Percentiles rank a stretch among this genome's conserved stretches.
phyloP scores from a whole-genome alignment of 2,797 vertebrate species.

The Poeciliopsis infans region DNA sequence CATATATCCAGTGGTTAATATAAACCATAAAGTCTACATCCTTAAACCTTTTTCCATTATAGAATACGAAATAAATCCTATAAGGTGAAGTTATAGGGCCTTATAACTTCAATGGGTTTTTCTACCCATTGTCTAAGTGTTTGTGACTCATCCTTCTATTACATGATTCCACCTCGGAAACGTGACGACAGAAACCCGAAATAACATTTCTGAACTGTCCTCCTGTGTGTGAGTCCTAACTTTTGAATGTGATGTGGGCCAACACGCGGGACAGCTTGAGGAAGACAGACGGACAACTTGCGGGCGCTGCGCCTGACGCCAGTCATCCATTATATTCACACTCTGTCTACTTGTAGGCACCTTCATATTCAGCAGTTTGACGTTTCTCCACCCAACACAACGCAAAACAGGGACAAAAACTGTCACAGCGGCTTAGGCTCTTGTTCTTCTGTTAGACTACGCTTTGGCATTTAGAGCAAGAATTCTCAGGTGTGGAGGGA shows the following conservation, averaged over 20 bases:
- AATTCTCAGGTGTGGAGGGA: slow-evolving; percentile 23
- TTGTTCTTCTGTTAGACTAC: slow-evolving; percentile 22
- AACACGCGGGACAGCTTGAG: slow-evolving; percentile 15
- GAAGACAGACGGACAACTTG: slow-evolving; percentile 43
- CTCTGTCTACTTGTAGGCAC: slow-evolving; percentile 40
- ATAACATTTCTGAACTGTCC: slow-evolving; percentile 7
- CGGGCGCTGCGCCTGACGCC: slow-evolving; percentile 12
- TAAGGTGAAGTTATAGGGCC: too few relatives aligned
- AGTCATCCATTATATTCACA: slow-evolving; percentile 60
- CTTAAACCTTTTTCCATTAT: neutral
- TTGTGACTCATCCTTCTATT: neutral
- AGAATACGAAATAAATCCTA: neutral
- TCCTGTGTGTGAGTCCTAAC: slow-evolving; percentile 1
- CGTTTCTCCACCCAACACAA: slow-evolving; percentile 49
- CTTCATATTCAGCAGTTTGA: slow-evolving; percentile 44
- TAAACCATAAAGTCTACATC: neutral
- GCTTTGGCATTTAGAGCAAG: slow-evolving; percentile 34
- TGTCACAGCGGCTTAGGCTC: slow-evolving; percentile 49
- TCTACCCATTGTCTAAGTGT: neutral
- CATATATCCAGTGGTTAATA: neutral
- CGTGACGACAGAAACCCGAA: slow-evolving; percentile 18
- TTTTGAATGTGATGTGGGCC: slow-evolving; percentile 37
- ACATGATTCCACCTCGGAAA: neutral
- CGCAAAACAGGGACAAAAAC: slow-evolving; percentile 43
- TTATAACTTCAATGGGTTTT: too few relatives aligned